Conservation (phyloP, 2,113 vertebrate genomes). For the Scophthalmus maximus region DNA sequence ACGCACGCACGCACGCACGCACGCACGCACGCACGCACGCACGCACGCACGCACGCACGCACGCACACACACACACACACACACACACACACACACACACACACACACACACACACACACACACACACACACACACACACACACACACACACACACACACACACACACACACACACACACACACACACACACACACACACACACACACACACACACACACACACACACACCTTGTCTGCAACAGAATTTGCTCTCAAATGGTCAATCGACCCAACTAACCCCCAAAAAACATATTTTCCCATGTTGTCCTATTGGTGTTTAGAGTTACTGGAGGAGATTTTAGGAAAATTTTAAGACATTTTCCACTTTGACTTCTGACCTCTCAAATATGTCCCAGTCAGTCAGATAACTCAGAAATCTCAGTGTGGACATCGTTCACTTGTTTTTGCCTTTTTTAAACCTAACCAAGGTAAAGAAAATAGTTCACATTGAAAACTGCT, state of each 20-base stretch:
- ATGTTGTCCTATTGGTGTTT: neutral
- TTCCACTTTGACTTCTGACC: neutral
- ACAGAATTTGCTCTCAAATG: constrained; percentile 6
- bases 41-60: too few species aligned
- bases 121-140: too few species aligned
- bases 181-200: too few species aligned
- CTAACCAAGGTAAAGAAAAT: neutral
- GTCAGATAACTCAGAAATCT: constrained; percentile 1
- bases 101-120: too few species aligned
- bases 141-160: too few species aligned
- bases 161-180: too few species aligned
- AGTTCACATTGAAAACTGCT: constrained; percentile 31
- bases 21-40: too few species aligned
- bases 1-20: too few species aligned
- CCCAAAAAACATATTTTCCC: neutral
- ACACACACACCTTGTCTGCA: neutral
- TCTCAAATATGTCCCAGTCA: constrained; percentile 19
- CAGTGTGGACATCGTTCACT: constrained; percentile 7
- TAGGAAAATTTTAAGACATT: neutral
- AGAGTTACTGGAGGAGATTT: neutral
- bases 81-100: too few species aligned
- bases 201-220: too few species aligned
- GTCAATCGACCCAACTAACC: constrained; percentile 7
- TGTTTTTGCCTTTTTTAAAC: neutral
- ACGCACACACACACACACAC: too few species aligned